These are phyloP conservation scores for Pseudopipra pipra DNA, from an alignment of 2,113 vertebrate species.

Conservation along the genomic window DNA sequence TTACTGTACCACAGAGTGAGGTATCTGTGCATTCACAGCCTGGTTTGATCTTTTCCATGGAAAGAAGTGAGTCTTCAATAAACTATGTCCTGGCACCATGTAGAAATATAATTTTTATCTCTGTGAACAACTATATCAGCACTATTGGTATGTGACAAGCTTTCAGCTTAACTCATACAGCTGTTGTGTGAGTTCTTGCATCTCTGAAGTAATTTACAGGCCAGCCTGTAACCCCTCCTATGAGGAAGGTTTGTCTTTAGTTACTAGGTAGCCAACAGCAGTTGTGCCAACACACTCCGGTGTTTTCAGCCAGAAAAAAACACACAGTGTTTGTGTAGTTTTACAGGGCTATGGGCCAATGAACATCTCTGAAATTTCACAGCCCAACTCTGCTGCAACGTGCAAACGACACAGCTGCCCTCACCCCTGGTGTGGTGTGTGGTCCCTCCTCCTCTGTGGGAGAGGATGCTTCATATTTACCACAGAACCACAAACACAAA, in stretches of 20 bases:
- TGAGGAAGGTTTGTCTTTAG: background rate
- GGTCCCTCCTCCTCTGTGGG: background rate
- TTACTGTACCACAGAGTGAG: background rate
- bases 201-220: background rate
- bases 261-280: background rate
- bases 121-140: slow-evolving; percentile 36
- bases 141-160: slow-evolving; percentile 16
- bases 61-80: slow-evolving; percentile 10
- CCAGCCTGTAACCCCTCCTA: background rate
- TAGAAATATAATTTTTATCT: slow-evolving; percentile 47
- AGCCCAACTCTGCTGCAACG: background rate
- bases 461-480: background rate
- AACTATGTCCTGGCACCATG: slow-evolving; percentile 20
- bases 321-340: background rate
- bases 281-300: background rate
- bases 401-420: accelerated
- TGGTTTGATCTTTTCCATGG: background rate
- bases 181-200: background rate
- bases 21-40: background rate
- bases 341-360: background rate
- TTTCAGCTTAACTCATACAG: slow-evolving; percentile 9
- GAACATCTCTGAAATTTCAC: background rate
- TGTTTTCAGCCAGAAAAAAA: background rate
- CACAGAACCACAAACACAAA: background rate
- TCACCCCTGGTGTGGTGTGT: accelerated